Evolutionary conservation across 2,888 invertebrate genomes (phyloP).

Genomic region (Psylliodes chrysocephalus): DNA sequence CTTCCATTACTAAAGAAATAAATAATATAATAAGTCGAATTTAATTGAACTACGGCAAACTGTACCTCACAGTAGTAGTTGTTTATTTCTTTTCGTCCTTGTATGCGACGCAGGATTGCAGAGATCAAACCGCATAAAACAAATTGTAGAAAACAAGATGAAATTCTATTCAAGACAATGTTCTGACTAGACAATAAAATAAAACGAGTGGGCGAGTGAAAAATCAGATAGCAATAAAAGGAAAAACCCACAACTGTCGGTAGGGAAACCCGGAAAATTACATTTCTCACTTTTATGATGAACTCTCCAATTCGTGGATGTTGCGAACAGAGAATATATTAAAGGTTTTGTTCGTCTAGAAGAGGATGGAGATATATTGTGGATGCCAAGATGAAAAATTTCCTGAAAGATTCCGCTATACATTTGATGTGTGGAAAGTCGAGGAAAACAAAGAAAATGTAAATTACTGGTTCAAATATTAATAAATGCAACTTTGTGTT

Average conservation of each 20-base stretch:
- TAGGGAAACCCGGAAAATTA: conserved; percentile 4
- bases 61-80: no score
- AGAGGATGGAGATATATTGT: not conserved
- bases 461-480: no score
- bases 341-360: not conserved
- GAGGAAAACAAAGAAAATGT: no score
- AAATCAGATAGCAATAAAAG: conserved; percentile 10
- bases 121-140: not conserved
- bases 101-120: no score
- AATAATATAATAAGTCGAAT: no score
- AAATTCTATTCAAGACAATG: conserved; percentile 12
- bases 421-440: no score
- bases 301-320: conserved; percentile 1
- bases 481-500: no score
- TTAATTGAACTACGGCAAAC: no score
- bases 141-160: conserved; percentile 14
- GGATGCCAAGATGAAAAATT: not conserved
- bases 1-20: no score
- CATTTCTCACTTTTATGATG: conserved; percentile 16
- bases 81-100: no score
- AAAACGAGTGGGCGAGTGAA: conserved; percentile 17
- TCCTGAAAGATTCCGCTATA: not conserved
- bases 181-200: not conserved
- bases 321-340: conserved; percentile 2
- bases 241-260: conserved; percentile 1